Conservation (phyloP, 2,888 invertebrate species). For the Linnaemya vulpina region DNA sequence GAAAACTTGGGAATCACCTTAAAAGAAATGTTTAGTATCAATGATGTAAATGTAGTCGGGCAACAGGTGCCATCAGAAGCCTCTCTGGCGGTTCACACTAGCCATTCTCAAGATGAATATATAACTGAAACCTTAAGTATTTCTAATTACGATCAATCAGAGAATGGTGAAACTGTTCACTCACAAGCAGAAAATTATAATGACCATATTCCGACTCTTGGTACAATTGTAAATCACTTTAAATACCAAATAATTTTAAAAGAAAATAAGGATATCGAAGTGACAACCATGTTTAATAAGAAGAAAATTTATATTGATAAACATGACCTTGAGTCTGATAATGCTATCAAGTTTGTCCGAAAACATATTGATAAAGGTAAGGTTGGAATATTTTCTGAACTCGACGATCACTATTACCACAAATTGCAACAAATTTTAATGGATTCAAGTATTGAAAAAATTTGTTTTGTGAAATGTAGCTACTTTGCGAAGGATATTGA, state of each 20-base stretch:
- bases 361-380: too few species aligned
- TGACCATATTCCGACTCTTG: too few species aligned
- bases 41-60: slow-evolving; percentile 16
- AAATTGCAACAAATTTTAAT: slow-evolving; percentile 49
- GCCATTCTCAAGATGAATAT: slow-evolving; percentile 6
- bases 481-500: too few species aligned
- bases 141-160: slow-evolving; percentile 27
- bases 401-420: too few species aligned
- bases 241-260: slow-evolving; percentile 46
- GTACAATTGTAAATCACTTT: too few species aligned
- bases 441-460: slow-evolving; percentile 13
- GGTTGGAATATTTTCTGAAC: slow-evolving; percentile 50
- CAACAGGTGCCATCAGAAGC: background rate
- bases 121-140: background rate
- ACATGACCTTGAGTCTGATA: slow-evolving; percentile 27
- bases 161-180: slow-evolving; percentile 42
- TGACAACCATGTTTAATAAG: slow-evolving; percentile 31
- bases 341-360: slow-evolving; percentile 39
- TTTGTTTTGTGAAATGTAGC: slow-evolving; percentile 9
- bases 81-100: background rate
- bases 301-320: slow-evolving; percentile 47
- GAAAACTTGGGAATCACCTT: too few species aligned
- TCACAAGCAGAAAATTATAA: too few species aligned
- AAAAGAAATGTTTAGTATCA: background rate
- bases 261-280: slow-evolving; percentile 35